phyloP scores from a whole-genome alignment of 1,140 invertebrate species.

The Copidosoma floridanum region DNA sequence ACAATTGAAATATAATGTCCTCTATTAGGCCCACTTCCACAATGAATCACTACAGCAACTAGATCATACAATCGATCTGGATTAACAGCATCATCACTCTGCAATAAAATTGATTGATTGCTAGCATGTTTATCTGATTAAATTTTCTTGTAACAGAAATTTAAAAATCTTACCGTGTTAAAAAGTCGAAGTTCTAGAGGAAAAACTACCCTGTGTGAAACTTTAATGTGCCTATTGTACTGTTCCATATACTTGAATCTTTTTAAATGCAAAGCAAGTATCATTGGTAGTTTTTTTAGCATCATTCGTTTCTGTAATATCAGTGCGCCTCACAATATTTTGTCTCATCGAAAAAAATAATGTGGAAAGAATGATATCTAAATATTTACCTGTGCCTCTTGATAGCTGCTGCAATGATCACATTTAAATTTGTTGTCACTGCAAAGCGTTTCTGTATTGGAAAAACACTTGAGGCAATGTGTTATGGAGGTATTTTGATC shows the following conservation, averaged over 20 bases:
- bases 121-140: neutral
- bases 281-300: slow-evolving; percentile 97
- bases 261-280: slow-evolving; percentile 96
- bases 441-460: slow-evolving; percentile 98
- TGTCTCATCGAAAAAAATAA: no score
- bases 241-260: slow-evolving; percentile 99
- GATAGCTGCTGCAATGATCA: slow-evolving; percentile 98
- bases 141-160: neutral
- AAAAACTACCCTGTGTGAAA: slow-evolving; percentile 98
- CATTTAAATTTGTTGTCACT: slow-evolving; percentile 99
- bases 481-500: slow-evolving; percentile 99
- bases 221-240: slow-evolving; percentile 97
- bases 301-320: slow-evolving; percentile 92
- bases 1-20: slow-evolving; percentile 99
- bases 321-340: no score
- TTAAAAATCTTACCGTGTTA: slow-evolving; percentile 81
- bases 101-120: slow-evolving; percentile 14
- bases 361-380: no score
- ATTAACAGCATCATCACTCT: slow-evolving; percentile 97
- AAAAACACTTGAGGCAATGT: slow-evolving; percentile 96
- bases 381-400: slow-evolving; percentile 86
- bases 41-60: slow-evolving; percentile 98
- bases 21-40: slow-evolving; percentile 96
- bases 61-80: slow-evolving; percentile 97
- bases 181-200: slow-evolving; percentile 96